These are phyloP conservation scores for Amblyraja radiata DNA, from an alignment of 2,797 vertebrate species.

Conservation along the genomic window DNA sequence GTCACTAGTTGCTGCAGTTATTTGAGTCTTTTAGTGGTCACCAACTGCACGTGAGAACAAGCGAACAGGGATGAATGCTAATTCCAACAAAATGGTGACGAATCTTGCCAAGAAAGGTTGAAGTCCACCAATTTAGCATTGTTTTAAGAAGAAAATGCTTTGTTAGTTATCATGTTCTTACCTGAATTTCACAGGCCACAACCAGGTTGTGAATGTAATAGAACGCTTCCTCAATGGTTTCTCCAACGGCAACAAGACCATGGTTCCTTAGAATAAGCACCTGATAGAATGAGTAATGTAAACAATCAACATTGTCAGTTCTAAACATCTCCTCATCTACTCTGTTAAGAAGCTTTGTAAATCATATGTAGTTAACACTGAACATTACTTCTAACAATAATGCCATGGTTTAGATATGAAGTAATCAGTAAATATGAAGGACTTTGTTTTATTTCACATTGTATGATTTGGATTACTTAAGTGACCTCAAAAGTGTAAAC, in stretches of 20 bases:
- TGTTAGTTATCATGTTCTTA: conserved; percentile 46
- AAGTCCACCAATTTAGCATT: not conserved
- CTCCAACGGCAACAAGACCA: conserved; percentile 82
- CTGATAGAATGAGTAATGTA: conserved; percentile 50
- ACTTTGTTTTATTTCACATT: not conserved
- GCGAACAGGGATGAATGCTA: too few species aligned
- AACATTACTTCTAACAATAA: not conserved
- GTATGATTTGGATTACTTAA: too few species aligned
- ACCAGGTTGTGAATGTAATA: conserved; percentile 92
- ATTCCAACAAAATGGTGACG: too few species aligned
- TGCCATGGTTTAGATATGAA: not conserved
- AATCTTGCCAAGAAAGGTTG: too few species aligned
- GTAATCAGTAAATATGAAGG: not conserved
- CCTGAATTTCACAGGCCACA: conserved; percentile 96
- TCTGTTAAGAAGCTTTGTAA: not conserved
- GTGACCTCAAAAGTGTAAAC: too few species aligned
- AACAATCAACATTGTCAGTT: not conserved
- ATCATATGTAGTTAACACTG: not conserved
- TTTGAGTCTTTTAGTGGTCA: too few species aligned
- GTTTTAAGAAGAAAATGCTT: not conserved
- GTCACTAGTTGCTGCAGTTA: too few species aligned
- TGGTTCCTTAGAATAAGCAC: conserved; percentile 94
- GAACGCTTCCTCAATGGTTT: conserved; percentile 93
- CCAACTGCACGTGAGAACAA: too few species aligned
- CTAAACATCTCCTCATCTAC: not conserved